Conservation (phyloP, 2,888 invertebrate species). For the Calliphora vomitoria region DNA sequence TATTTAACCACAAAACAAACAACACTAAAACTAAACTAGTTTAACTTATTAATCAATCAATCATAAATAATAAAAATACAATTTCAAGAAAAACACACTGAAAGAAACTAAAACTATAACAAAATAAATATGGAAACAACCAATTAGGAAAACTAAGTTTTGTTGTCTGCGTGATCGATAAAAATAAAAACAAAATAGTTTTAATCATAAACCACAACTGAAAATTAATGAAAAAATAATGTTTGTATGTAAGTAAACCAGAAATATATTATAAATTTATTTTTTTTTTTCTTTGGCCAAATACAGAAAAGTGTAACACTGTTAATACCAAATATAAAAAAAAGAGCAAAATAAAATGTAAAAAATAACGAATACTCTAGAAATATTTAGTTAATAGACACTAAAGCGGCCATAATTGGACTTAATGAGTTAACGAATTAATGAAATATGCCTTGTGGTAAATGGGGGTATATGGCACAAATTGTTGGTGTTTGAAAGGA, state of each 20-base stretch:
- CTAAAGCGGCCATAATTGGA: neutral
- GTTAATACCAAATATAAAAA: neutral
- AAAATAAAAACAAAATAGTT: constrained; percentile 5
- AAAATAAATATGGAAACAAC: neutral
- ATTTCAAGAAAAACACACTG: neutral
- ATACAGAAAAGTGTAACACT: constrained; percentile 42
- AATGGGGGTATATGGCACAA: neutral
- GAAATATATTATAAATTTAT: constrained; percentile 37
- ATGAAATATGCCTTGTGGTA: neutral
- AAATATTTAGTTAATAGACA: constrained; percentile 44
- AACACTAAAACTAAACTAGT: constrained; percentile 36
- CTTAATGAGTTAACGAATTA: neutral
- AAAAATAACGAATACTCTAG: constrained; percentile 19
- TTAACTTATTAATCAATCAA: constrained; percentile 27
- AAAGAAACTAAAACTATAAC: constrained; percentile 11
- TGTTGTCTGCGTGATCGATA: neutral
- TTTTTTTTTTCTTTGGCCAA: constrained; percentile 8
- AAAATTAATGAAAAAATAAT: neutral
- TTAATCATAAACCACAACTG: constrained; percentile 19
- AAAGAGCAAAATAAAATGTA: neutral
- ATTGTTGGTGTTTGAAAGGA: neutral
- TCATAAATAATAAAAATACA: constrained; percentile 24
- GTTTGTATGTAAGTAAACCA: constrained; percentile 34
- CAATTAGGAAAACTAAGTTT: constrained; percentile 51
- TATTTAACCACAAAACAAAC: constrained; percentile 33